Evolutionary conservation across 2,888 invertebrate genomes (phyloP).

Genomic region (Agrilus biguttatus): DNA sequence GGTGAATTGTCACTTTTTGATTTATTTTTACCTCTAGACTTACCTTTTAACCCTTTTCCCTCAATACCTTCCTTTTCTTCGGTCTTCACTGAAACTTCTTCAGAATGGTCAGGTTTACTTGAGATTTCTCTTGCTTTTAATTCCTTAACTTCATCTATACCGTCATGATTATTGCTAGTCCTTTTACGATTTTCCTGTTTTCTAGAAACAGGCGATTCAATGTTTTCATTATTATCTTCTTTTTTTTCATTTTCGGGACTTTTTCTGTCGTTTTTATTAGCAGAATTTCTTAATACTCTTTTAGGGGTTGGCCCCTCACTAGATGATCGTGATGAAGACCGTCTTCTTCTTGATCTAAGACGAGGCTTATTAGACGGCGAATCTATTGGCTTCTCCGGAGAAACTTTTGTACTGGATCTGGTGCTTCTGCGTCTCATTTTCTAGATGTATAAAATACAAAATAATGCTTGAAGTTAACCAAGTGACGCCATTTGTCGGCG

Average conservation of each 20-base stretch:
- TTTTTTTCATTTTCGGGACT: constrained; percentile 5
- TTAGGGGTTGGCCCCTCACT: constrained; percentile 14
- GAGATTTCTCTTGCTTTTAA: constrained; percentile 33
- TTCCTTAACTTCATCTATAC: constrained; percentile 35
- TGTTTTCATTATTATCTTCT: constrained; percentile 7
- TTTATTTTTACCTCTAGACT: constrained; percentile 32
- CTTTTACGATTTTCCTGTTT: constrained; percentile 35
- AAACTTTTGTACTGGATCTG: constrained; percentile 49
- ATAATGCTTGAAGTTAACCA: not conserved
- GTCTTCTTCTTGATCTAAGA: constrained; percentile 31
- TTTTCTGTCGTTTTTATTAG: too few relatives aligned
- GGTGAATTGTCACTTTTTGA: constrained; percentile 25
- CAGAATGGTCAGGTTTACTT: constrained; percentile 27
- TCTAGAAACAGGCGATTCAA: constrained; percentile 19
- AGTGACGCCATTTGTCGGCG: not conserved
- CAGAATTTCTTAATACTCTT: constrained; percentile 6
- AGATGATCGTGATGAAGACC: constrained; percentile 29
- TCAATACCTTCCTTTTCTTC: constrained; percentile 23
- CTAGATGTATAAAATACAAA: constrained; percentile 7
- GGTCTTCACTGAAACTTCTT: constrained; percentile 10
- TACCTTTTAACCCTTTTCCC: constrained; percentile 33
- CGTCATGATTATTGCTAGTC: constrained; percentile 38
- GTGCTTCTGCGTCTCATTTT: constrained; percentile 63
- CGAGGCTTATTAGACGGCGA: constrained; percentile 27
- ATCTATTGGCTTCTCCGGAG: constrained; percentile 44